phyloP scores from a whole-genome alignment of 2,797 vertebrate genomes.

The Xenentodon cancila region DNA sequence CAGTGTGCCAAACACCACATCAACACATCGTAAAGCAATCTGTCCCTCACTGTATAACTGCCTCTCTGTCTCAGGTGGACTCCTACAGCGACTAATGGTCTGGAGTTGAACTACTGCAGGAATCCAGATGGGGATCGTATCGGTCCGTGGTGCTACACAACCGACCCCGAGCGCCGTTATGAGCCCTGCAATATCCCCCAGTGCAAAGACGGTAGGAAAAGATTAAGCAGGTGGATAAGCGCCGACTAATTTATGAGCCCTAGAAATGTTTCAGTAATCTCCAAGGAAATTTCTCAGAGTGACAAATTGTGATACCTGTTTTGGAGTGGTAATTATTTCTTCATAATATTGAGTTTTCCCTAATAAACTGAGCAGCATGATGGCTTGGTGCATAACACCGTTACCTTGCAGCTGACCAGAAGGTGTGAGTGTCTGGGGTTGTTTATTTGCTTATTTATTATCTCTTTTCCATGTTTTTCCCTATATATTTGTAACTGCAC shows the following conservation, averaged over 20 bases:
- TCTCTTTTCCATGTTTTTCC: neutral
- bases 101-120: constrained; percentile 94
- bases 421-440: too few species aligned
- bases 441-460: too few species aligned
- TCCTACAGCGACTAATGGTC: constrained; percentile 84
- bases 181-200: constrained; percentile 92
- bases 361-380: too few species aligned
- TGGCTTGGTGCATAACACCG: too few species aligned
- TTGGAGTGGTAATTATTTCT: too few species aligned
- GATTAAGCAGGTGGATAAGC: neutral
- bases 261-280: too few species aligned
- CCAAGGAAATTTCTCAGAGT: too few species aligned
- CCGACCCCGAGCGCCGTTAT: constrained; percentile 84
- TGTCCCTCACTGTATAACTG: constrained; percentile 1
- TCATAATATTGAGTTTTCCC: too few species aligned
- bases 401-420: too few species aligned
- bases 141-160: constrained; percentile 96
- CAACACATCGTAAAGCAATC: neutral
- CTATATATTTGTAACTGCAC: neutral
- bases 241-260: neutral
- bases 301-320: too few species aligned
- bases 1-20: neutral
- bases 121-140: constrained; percentile 89
- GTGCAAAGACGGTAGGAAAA: constrained; percentile 87
- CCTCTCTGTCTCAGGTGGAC: constrained; percentile 81